Conservation (phyloP, 1,140 invertebrate genomes). For the Cotesia typhae region DNA sequence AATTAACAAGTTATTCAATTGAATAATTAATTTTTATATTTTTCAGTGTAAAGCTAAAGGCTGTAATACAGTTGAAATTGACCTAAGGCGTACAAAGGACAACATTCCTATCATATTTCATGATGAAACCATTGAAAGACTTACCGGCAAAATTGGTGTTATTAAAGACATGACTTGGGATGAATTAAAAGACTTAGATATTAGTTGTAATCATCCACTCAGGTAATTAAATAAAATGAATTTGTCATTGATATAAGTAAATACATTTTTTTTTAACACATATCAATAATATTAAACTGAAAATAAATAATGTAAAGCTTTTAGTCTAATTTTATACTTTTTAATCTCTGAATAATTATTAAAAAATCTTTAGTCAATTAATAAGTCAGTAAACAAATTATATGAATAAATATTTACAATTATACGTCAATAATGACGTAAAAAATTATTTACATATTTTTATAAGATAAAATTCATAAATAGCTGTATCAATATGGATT, state of each 20-base stretch:
- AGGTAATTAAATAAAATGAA: constrained; percentile 59
- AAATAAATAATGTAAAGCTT: too few relatives aligned
- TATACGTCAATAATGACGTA: too few relatives aligned
- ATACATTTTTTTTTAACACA: background rate
- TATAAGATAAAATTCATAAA: too few relatives aligned
- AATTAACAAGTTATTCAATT: background rate
- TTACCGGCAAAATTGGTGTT: constrained; percentile 69
- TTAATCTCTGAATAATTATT: constrained; percentile 27
- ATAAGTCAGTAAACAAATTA: too few relatives aligned
- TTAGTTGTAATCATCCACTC: constrained; percentile 73
- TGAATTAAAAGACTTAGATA: constrained; percentile 70
- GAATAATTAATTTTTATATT: constrained; percentile 16
- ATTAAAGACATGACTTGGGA: constrained; percentile 72
- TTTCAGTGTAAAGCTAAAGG: constrained; percentile 73
- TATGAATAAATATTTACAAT: too few relatives aligned
- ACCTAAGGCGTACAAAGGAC: constrained; percentile 77
- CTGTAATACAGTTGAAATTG: constrained; percentile 79
- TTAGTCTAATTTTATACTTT: constrained; percentile 32
- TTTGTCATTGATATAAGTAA: constrained; percentile 10
- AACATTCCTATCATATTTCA: constrained; percentile 79
- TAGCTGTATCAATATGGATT: too few relatives aligned
- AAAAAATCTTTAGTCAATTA: constrained; percentile 7
- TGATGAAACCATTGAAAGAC: constrained; percentile 75
- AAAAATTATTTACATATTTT: too few relatives aligned
- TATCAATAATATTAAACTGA: too few relatives aligned